Percentiles rank a stretch among this genome's conserved stretches.
phyloP scores from a whole-genome alignment of 2,113 vertebrate species.

The Cyprinus carpio region DNA sequence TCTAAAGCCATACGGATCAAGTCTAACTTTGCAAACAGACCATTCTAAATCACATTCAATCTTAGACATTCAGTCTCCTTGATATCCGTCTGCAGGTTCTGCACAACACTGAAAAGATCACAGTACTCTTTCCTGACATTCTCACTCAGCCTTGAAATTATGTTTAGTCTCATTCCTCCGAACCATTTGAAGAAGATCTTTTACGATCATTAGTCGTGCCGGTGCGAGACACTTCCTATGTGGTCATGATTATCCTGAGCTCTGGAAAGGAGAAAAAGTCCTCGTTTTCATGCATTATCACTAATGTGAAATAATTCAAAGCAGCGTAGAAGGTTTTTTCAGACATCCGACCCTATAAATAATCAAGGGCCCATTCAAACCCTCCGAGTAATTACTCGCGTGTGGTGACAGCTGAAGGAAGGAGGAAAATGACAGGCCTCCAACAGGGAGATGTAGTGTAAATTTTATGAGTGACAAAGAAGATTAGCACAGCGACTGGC shows the following conservation, averaged over 20 bases:
- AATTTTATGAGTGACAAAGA: constrained; percentile 84
- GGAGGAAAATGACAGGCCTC: constrained; percentile 78
- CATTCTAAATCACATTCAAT: constrained; percentile 13
- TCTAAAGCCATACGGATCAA: neutral
- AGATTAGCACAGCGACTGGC: constrained; percentile 77
- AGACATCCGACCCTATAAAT: constrained; percentile 77
- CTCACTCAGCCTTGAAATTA: constrained; percentile 35
- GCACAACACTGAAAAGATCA: constrained; percentile 21
- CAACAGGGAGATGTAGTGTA: constrained; percentile 81
- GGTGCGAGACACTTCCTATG: constrained; percentile 36
- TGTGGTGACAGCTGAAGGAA: constrained; percentile 78
- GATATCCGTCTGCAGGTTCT: neutral
- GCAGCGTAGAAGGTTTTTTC: constrained; percentile 58
- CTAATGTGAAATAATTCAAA: constrained; percentile 68
- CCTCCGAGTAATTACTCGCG: constrained; percentile 78
- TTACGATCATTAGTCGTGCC: constrained; percentile 44
- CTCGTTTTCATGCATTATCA: constrained; percentile 64
- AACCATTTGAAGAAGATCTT: constrained; percentile 29
- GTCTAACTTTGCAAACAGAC: neutral
- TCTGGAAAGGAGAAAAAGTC: constrained; percentile 28
- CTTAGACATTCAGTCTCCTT: neutral
- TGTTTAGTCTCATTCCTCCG: constrained; percentile 21
- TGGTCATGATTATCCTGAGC: constrained; percentile 45
- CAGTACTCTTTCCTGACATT: constrained; percentile 33
- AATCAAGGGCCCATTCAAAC: constrained; percentile 75